Evolutionary conservation across 2,797 vertebrate genomes (phyloP).

Genomic region (Chloroceryle inda): DNA sequence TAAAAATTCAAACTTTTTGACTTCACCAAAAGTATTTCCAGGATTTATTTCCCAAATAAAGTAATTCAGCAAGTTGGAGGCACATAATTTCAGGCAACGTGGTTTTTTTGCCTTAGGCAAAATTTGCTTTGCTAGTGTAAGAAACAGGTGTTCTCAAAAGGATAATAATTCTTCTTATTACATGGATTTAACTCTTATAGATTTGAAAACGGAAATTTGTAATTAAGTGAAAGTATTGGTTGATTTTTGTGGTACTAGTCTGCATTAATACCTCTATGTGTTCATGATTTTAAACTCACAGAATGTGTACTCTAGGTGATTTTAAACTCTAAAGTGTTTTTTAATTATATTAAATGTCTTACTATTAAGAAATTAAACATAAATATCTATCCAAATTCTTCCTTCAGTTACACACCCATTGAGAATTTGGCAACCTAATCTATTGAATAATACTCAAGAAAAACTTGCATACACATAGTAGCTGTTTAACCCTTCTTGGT

Average conservation of each 20-base stretch:
- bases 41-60: neutral
- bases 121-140: neutral
- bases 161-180: neutral
- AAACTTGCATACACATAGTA: neutral
- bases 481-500: neutral
- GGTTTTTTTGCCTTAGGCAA: neutral
- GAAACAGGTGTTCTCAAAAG: neutral
- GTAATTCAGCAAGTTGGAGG: neutral
- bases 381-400: neutral
- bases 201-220: neutral
- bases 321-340: neutral
- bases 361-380: neutral
- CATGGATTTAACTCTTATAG: neutral
- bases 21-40: neutral
- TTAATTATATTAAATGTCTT: neutral
- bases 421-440: neutral
- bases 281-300: neutral
- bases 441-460: neutral
- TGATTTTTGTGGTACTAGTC: neutral
- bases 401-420: neutral
- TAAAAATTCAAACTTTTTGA: neutral
- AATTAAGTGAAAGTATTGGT: neutral
- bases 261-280: neutral
- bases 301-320: neutral
- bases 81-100: neutral